These are phyloP conservation scores for Andrena flavipes DNA, from an alignment of 2,888 invertebrate species.

Conservation along the genomic window DNA sequence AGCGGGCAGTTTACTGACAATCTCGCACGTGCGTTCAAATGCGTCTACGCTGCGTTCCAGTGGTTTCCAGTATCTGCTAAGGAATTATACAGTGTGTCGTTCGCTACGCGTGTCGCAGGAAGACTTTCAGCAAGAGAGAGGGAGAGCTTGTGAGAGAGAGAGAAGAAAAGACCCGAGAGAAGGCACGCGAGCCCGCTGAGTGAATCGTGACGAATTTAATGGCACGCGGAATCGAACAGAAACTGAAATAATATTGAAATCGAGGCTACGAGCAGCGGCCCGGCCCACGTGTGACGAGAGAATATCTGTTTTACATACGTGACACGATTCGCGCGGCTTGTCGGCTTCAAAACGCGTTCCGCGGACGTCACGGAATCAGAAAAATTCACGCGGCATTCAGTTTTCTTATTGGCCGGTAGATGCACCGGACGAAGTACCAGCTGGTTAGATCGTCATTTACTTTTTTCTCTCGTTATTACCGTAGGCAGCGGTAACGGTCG, in stretches of 20 bases:
- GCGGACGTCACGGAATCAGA: conserved; percentile 30
- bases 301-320: conserved; percentile 53
- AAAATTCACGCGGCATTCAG: conserved; percentile 20
- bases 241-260: conserved; percentile 2
- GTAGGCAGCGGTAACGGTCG: background rate
- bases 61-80: conserved; percentile 59
- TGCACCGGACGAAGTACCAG: conserved; percentile 14
- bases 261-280: background rate
- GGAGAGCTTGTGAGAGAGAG: background rate
- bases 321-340: conserved; percentile 25
- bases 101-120: background rate
- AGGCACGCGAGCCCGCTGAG: conserved; percentile 30
- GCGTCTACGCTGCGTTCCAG: conserved; percentile 59
- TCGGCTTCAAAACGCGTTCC: background rate
- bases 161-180: background rate
- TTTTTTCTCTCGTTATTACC: background rate
- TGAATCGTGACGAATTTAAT: conserved; percentile 1
- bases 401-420: conserved; percentile 20
- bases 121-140: too few species aligned
- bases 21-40: conserved; percentile 68
- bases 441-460: conserved; percentile 28
- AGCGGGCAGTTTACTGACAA: conserved; percentile 58
- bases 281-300: conserved; percentile 52
- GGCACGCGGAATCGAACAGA: background rate
- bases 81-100: conserved; percentile 36